Percentiles rank a stretch among this genome's conserved stretches.
Evolutionary conservation across 2,797 vertebrate genomes (phyloP).

Genomic region (Oreochromis mossambicus): DNA sequence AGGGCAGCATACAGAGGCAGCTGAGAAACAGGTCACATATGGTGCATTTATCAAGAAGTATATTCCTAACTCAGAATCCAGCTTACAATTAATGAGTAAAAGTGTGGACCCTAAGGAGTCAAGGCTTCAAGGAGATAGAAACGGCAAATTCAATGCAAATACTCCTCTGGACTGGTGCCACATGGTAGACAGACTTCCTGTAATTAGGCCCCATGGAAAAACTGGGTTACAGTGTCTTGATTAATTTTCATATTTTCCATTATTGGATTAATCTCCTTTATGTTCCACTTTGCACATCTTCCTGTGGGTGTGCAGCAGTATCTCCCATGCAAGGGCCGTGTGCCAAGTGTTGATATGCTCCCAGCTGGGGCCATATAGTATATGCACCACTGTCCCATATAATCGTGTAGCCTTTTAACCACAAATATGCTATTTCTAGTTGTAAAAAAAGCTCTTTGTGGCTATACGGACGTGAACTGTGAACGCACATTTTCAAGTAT

Average conservation of each 20-base stretch:
- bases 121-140: background rate
- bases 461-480: background rate
- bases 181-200: slow-evolving; percentile 10
- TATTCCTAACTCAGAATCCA: background rate
- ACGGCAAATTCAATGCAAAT: background rate
- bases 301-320: slow-evolving; percentile 13
- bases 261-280: slow-evolving; percentile 49
- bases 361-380: background rate
- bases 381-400: background rate
- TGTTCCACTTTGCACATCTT: slow-evolving; percentile 20
- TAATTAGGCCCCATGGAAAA: slow-evolving; percentile 42
- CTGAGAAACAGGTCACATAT: background rate
- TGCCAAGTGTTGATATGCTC: slow-evolving; percentile 15
- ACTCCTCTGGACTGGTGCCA: slow-evolving; percentile 25
- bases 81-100: background rate
- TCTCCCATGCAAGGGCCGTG: background rate
- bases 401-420: background rate
- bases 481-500: background rate
- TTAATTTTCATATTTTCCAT: slow-evolving; percentile 48
- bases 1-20: background rate
- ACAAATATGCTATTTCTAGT: background rate
- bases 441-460: background rate
- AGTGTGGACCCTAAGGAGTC: background rate
- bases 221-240: slow-evolving; percentile 48
- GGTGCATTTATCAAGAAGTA: background rate